Evolutionary conservation across 2,888 invertebrate species (phyloP).

Genomic region (Odiellus spinosus): DNA sequence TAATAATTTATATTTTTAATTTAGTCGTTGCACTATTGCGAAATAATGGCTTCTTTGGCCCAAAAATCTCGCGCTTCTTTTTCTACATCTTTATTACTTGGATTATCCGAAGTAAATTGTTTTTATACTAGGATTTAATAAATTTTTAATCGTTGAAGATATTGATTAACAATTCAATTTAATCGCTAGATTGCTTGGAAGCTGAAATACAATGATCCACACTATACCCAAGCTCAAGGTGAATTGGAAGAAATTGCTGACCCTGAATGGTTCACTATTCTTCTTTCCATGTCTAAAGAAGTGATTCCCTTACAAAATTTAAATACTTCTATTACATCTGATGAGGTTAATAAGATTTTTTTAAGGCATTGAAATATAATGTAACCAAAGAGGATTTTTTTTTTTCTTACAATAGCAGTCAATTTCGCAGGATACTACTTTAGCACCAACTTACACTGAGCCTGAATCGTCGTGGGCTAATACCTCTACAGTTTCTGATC

Average conservation of each 20-base stretch:
- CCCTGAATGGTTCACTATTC: constrained; percentile 38
- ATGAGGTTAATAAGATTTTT: too few species aligned
- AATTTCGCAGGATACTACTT: too few species aligned
- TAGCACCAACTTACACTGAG: too few species aligned
- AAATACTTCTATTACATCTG: too few species aligned
- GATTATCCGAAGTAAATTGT: constrained; percentile 9
- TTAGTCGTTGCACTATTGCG: constrained; percentile 56
- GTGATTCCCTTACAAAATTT: too few species aligned
- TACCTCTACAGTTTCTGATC: too few species aligned
- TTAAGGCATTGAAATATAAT: too few species aligned
- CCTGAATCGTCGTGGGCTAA: too few species aligned
- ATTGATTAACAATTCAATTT: constrained; percentile 3
- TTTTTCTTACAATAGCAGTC: too few species aligned
- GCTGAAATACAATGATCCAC: constrained; percentile 53
- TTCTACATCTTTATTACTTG: constrained; percentile 11
- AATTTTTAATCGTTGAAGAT: neutral
- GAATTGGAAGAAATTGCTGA: constrained; percentile 32
- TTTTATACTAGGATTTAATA: neutral
- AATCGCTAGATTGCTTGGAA: constrained; percentile 37
- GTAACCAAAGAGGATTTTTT: too few species aligned
- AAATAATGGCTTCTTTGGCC: constrained; percentile 55
- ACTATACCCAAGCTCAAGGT: constrained; percentile 34
- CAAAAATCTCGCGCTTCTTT: constrained; percentile 35
- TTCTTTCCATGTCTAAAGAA: too few species aligned
- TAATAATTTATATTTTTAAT: too few species aligned